Percentiles rank a stretch among this genome's conserved stretches.
These are phyloP conservation scores for Atta cephalotes DNA, from an alignment of 1,140 invertebrate species.

Conservation along the genomic window DNA sequence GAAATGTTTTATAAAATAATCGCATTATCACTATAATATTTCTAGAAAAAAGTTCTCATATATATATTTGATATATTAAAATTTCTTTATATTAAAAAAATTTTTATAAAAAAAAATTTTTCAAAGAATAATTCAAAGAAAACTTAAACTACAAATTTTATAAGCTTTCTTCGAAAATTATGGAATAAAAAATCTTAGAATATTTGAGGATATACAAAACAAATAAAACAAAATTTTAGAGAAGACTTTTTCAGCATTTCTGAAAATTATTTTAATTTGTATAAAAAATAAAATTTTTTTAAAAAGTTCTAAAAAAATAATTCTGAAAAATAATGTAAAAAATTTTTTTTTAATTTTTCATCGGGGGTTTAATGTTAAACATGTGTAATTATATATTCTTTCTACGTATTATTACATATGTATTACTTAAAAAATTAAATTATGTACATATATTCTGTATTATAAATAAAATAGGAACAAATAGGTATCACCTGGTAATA, in stretches of 20 bases:
- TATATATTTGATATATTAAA: too few relatives aligned
- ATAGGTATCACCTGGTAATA: not conserved
- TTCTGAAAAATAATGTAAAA: not conserved
- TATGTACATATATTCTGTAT: not conserved
- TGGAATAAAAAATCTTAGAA: not conserved
- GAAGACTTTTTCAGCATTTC: too few relatives aligned
- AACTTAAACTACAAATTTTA: too few relatives aligned
- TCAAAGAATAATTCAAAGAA: too few relatives aligned
- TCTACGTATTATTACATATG: not conserved
- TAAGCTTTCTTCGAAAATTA: too few relatives aligned
- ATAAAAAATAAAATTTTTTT: not conserved
- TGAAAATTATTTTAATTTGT: too few relatives aligned
- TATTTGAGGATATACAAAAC: too few relatives aligned
- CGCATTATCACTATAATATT: not conserved
- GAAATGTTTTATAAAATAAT: not conserved
- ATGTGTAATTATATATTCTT: not conserved
- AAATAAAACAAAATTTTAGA: too few relatives aligned
- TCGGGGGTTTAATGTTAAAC: not conserved
- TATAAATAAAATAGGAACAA: not conserved
- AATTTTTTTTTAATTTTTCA: not conserved
- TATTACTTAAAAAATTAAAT: slow-evolving; percentile 4
- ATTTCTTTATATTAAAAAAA: too few relatives aligned
- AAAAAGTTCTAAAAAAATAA: not conserved
- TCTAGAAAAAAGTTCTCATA: too few relatives aligned
- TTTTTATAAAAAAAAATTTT: too few relatives aligned